These are phyloP conservation scores for Puffinus mauretanicus DNA, from an alignment of 2,113 vertebrate genomes.

Conservation along the genomic window DNA sequence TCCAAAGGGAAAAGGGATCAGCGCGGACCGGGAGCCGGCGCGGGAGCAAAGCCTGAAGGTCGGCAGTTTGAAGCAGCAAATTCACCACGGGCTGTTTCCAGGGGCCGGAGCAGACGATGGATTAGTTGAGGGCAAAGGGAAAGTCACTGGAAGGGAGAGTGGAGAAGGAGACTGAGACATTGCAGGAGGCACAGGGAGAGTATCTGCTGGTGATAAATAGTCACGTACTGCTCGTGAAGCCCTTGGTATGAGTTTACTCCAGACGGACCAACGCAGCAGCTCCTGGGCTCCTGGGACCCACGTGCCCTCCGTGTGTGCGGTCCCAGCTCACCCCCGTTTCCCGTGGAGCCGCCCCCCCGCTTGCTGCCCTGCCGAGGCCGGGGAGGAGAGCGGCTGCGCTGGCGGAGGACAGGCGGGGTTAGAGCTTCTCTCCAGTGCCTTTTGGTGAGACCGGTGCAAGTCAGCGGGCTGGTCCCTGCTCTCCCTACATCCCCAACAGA, in stretches of 20 bases:
- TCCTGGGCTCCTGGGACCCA: background rate
- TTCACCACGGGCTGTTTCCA: background rate
- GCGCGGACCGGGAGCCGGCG: fast-evolving
- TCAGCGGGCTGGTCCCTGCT: background rate
- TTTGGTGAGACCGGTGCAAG: background rate
- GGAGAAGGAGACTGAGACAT: slow-evolving; percentile 18
- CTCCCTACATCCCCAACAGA: background rate
- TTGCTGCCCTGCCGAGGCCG: background rate
- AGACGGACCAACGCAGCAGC: background rate
- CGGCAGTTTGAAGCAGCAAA: background rate
- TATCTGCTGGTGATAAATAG: background rate
- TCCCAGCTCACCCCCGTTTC: background rate
- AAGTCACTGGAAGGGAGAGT: background rate
- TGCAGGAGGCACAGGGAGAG: background rate
- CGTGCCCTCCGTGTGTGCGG: fast-evolving
- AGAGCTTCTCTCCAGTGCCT: background rate
- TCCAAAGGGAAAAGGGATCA: slow-evolving; percentile 35
- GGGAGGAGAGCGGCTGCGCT: background rate
- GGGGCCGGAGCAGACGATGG: background rate
- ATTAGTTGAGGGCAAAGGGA: slow-evolving; percentile 22
- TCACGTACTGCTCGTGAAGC: fast-evolving
- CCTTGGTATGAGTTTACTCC: background rate
- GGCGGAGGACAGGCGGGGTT: background rate
- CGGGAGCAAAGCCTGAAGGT: background rate
- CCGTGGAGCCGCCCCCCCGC: fast-evolving